Percentiles rank a stretch among this genome's conserved stretches.
Evolutionary conservation across 1,140 invertebrate genomes (phyloP).

Genomic region (Teleopsis dalmanni): DNA sequence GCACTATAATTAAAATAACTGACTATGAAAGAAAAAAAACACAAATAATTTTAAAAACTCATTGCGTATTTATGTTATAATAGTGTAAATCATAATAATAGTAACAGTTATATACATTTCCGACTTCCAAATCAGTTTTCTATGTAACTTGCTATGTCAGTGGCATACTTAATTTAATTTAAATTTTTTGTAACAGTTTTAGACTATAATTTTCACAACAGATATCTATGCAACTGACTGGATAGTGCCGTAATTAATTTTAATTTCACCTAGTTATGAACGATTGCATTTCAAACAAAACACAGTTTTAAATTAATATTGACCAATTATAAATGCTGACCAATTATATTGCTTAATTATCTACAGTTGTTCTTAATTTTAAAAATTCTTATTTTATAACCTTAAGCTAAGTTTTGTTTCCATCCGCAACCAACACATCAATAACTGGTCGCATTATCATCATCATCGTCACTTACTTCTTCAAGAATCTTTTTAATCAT

Average conservation of each 20-base stretch:
- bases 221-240: no score
- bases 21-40: no score
- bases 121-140: no score
- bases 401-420: not conserved
- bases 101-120: no score
- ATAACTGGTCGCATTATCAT: conserved; percentile 5
- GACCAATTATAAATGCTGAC: not conserved
- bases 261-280: no score
- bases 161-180: no score
- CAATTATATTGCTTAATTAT: not conserved
- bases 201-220: not conserved
- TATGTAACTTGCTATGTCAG: no score
- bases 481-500: conserved; percentile 29
- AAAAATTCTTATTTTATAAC: not conserved
- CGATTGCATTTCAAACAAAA: not conserved
- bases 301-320: not conserved
- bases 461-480: conserved; percentile 17
- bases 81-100: no score
- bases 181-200: not conserved
- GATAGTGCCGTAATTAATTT: no score
- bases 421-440: not conserved
- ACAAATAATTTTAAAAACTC: no score
- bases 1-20: no score
- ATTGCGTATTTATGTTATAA: no score
- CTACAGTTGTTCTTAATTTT: not conserved